Conservation (phyloP, 2,888 invertebrate species). For the Spatulosminthurus flaviceps region DNA sequence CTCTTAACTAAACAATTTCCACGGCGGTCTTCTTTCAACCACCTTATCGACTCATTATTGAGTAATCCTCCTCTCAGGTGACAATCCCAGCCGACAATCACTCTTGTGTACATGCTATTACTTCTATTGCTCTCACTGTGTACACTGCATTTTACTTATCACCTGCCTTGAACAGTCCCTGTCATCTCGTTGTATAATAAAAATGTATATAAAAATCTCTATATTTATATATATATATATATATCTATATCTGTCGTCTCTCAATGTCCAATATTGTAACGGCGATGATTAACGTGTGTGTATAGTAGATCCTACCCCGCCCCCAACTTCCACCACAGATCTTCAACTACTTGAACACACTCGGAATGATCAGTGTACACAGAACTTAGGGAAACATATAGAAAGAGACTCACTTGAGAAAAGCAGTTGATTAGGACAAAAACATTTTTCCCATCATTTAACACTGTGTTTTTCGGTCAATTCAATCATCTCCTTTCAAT, state of each 20-base stretch:
- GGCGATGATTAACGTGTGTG: neutral
- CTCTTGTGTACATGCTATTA: slow-evolving; percentile 57
- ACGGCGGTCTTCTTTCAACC: slow-evolving; percentile 57
- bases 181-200: slow-evolving; percentile 24
- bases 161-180: slow-evolving; percentile 52
- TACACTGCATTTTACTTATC: slow-evolving; percentile 56
- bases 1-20: slow-evolving; percentile 61
- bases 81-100: slow-evolving; percentile 56
- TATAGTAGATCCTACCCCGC: neutral
- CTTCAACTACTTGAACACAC: neutral
- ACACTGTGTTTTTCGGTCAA: slow-evolving; percentile 14
- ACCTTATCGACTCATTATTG: slow-evolving; percentile 60
- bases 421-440: slow-evolving; percentile 14
- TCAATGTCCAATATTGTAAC: slow-evolving; percentile 17
- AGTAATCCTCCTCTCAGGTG: slow-evolving; percentile 50
- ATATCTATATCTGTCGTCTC: neutral
- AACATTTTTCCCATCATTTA: slow-evolving; percentile 21
- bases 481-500: neutral
- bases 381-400: neutral
- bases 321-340: neutral
- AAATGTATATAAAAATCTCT: no score
- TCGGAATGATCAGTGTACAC: neutral
- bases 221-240: neutral
- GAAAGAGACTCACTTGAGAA: neutral
- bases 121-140: slow-evolving; percentile 54